These are phyloP conservation scores for Bergia sp. DNA, from an alignment of 92 coral and sea anemone genomes.

Conservation along the genomic window DNA sequence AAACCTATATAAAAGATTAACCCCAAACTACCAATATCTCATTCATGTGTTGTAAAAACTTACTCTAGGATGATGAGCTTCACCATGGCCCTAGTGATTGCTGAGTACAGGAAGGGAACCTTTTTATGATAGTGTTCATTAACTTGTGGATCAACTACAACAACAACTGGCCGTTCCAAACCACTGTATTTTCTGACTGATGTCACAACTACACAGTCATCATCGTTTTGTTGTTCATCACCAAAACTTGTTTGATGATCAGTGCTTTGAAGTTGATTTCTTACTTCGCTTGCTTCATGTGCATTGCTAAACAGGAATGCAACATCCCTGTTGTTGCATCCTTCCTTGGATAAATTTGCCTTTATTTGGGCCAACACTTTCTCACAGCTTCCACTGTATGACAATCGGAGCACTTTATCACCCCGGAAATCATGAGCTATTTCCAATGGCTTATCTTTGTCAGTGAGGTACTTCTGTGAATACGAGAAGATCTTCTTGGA, in stretches of 20 bases:
- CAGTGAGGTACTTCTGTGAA: neutral
- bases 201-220: conserved; percentile 16
- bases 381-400: neutral
- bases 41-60: neutral
- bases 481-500: neutral
- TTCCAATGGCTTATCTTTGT: neutral
- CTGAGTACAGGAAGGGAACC: neutral
- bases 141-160: conserved; percentile 27
- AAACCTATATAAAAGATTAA: too few species aligned
- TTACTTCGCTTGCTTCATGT: neutral
- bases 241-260: neutral
- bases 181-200: conserved; percentile 48
- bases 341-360: neutral
- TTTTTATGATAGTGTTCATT: neutral
- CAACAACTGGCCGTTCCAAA: conserved; percentile 26
- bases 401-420: neutral
- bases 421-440: neutral
- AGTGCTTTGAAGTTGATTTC: neutral
- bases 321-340: neutral
- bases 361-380: neutral
- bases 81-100: conserved; percentile 42
- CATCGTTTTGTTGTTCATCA: conserved; percentile 10
- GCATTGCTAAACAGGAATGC: neutral
- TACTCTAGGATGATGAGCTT: neutral
- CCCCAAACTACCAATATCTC: too few species aligned